Evolutionary conservation across 2,888 invertebrate species (phyloP).

Genomic region (Sabatieria punctata): DNA sequence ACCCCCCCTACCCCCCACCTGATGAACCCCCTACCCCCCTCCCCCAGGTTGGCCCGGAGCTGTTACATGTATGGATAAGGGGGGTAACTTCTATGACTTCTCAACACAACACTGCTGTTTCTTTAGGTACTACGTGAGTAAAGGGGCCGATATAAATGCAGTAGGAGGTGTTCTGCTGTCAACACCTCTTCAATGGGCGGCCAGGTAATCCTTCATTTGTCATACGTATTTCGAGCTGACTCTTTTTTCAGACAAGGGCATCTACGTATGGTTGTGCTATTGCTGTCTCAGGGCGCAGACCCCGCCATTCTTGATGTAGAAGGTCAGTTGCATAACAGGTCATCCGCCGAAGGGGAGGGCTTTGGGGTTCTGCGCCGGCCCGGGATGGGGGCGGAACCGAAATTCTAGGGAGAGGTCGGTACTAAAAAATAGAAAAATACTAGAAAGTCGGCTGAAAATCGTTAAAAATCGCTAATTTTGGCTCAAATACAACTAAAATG

Average conservation of each 20-base stretch:
- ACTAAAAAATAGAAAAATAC: no score
- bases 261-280: constrained; percentile 55
- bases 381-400: no score
- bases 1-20: no score
- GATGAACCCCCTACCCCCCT: no score
- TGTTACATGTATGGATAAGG: no score
- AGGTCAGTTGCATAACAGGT: constrained; percentile 42
- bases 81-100: background rate
- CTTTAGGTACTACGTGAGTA: constrained; percentile 54
- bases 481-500: no score
- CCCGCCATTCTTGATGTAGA: constrained; percentile 76
- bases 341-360: no score
- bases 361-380: no score
- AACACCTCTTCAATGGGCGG: constrained; percentile 95
- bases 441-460: no score
- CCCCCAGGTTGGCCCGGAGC: no score
- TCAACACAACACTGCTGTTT: background rate
- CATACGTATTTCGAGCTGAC: background rate
- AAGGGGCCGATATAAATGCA: constrained; percentile 73
- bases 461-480: no score
- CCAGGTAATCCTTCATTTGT: constrained; percentile 8
- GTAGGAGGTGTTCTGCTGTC: constrained; percentile 87
- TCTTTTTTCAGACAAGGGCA: constrained; percentile 54
- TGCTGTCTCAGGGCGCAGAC: constrained; percentile 69
- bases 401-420: no score